Conservation (phyloP, 2,888 invertebrate genomes). For the Gastrophysa polygoni region DNA sequence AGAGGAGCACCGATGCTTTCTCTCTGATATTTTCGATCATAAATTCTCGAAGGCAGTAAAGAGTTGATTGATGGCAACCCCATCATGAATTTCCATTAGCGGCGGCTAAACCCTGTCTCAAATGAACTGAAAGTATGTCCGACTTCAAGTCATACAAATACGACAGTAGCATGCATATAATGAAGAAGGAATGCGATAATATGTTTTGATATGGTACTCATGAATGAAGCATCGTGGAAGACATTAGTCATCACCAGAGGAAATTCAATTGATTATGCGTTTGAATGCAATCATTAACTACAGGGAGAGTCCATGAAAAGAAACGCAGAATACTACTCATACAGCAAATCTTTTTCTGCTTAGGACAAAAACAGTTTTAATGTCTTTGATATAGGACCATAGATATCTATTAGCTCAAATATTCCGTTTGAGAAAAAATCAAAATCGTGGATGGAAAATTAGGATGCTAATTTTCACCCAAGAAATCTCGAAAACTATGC, state of each 20-base stretch:
- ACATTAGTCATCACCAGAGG: background rate
- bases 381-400: no score
- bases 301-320: no score
- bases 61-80: constrained; percentile 8
- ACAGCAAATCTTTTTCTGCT: no score
- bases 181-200: background rate
- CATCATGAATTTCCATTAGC: constrained; percentile 7
- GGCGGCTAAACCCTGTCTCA: background rate
- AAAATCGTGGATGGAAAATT: no score
- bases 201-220: background rate
- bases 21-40: constrained; percentile 1
- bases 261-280: background rate
- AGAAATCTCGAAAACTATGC: no score
- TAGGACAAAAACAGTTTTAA: no score
- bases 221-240: background rate
- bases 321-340: no score
- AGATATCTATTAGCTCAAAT: no score
- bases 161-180: background rate
- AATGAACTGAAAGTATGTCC: background rate
- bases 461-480: no score
- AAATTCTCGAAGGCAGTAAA: constrained; percentile 4
- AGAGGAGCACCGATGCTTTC: background rate
- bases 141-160: background rate
- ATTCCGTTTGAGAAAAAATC: no score
- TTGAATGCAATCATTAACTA: no score